Evolutionary conservation across 2,797 vertebrate genomes (phyloP), one percentile per base, ranked within the genome.

Genomic region (Gallinago stenura): DNA sequence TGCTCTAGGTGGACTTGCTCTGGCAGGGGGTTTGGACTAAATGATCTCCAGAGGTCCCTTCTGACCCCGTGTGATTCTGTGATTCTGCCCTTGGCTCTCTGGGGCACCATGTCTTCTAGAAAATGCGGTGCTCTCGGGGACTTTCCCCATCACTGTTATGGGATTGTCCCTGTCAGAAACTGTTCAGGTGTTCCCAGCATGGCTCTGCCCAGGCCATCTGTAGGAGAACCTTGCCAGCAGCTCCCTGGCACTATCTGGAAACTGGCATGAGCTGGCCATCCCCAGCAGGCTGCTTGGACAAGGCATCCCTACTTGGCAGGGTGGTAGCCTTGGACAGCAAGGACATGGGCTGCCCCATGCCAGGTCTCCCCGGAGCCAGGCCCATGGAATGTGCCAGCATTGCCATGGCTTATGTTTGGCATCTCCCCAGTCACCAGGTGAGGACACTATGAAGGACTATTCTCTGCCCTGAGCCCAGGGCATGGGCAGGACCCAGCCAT

Each of bases 41-140:
- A 46, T 21, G 45, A 21, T 46, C 45, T 22, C 45, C 11, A 12
- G 45, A 46, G 11, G 45, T 46, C 45, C 45, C 45, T 46, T 21
- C 45, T 10, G 11, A 46, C 45, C 45, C 45, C 20, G 21, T 12
- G 20, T 46, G 20, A 46, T 46, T 46, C 45, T 46, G 43, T 45
- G 43, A 45, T 43, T 43, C 43, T 43, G n/a, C 9, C 25, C 43
- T 37, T 18, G 15, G 7, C 45, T 83, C 1, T 0, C 28, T 1
- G 4, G 58, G 33, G 13, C 51, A 73, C 18, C 69, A 73, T 35
- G 18, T 86, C 21, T 75, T 10, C 43, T 75, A 50, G 35, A 25
- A 68, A 79, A 60, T 2, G 0, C 4, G 12, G 12, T 4, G 7
- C 5, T 53, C 6, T 31, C 1, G 1, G 21, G 14, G 46, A 25